These are phyloP conservation scores for Plecturocebus donacophilus DNA, from an alignment of 2,113 vertebrate genomes.

Conservation along the genomic window DNA sequence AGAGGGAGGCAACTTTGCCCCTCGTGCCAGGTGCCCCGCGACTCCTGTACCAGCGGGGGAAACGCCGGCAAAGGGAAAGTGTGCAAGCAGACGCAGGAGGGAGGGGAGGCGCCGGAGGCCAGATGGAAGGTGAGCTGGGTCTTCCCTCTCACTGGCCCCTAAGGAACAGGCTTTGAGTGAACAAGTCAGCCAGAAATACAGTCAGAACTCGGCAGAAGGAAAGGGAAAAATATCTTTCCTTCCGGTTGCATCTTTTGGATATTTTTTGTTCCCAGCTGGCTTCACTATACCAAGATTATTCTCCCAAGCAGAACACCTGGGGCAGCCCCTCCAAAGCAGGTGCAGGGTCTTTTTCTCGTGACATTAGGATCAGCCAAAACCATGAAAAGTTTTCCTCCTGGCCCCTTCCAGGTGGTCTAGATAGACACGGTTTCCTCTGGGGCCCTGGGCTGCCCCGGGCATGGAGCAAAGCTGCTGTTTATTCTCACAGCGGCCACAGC, in stretches of 20 bases:
- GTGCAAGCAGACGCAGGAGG: neutral
- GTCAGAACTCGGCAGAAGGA: neutral
- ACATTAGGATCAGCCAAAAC: neutral
- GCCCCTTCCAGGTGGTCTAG: neutral
- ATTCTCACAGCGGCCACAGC: neutral
- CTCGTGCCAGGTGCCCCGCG: neutral
- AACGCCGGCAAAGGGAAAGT: neutral
- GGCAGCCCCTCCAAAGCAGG: neutral
- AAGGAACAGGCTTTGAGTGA: neutral
- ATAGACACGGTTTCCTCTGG: neutral
- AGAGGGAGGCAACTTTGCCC: too few relatives aligned
- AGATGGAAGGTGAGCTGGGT: too few relatives aligned
- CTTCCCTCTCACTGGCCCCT: neutral
- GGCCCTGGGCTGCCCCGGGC: neutral
- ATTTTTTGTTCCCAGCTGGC: neutral
- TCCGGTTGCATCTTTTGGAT: neutral
- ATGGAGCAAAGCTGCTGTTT: rapidly evolving
- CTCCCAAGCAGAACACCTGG: neutral
- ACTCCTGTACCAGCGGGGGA: neutral
- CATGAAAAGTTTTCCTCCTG: neutral
- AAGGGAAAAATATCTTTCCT: neutral
- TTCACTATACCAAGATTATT: neutral
- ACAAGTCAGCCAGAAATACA: neutral
- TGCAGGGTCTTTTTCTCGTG: neutral
- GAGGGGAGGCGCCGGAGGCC: neutral